Conservation (phyloP, 2,797 vertebrate species). For the Scolopax rusticola region DNA sequence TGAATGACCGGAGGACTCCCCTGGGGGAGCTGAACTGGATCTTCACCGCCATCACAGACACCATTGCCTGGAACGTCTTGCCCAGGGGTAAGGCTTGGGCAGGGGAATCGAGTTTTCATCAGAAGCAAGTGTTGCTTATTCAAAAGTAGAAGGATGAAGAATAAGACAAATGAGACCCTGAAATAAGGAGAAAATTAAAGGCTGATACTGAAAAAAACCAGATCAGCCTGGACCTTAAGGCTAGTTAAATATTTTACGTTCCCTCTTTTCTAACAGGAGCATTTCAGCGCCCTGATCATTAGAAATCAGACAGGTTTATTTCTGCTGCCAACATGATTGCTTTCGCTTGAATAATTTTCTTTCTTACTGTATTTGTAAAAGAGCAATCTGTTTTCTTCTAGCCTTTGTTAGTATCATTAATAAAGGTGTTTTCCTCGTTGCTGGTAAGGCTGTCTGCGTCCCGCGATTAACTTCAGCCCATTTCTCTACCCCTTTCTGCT, state of each 20-base stretch:
- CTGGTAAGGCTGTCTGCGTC: background rate
- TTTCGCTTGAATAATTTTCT: background rate
- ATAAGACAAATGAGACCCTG: background rate
- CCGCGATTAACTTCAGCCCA: background rate
- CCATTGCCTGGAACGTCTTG: slow-evolving; percentile 97
- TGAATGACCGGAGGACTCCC: slow-evolving; percentile 96
- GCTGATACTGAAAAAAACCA: background rate
- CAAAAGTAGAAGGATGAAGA: background rate
- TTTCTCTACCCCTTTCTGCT: background rate
- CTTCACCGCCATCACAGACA: slow-evolving; percentile 98
- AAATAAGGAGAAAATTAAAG: background rate
- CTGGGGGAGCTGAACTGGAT: slow-evolving; percentile 99
- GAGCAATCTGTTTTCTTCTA: background rate
- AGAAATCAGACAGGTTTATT: background rate
- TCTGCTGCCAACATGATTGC: background rate
- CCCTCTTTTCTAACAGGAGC: background rate
- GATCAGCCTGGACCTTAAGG: background rate
- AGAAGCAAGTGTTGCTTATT: background rate
- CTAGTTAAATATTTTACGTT: background rate
- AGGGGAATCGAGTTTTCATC: background rate
- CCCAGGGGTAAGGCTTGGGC: slow-evolving; percentile 87
- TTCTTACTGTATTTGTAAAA: background rate
- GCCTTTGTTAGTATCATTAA: background rate
- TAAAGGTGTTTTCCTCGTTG: background rate
- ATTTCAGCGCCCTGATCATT: background rate